Percentiles rank a stretch among this genome's conserved stretches.
phyloP scores from a whole-genome alignment of 2,797 vertebrate genomes.

The Coregonus sp. region DNA sequence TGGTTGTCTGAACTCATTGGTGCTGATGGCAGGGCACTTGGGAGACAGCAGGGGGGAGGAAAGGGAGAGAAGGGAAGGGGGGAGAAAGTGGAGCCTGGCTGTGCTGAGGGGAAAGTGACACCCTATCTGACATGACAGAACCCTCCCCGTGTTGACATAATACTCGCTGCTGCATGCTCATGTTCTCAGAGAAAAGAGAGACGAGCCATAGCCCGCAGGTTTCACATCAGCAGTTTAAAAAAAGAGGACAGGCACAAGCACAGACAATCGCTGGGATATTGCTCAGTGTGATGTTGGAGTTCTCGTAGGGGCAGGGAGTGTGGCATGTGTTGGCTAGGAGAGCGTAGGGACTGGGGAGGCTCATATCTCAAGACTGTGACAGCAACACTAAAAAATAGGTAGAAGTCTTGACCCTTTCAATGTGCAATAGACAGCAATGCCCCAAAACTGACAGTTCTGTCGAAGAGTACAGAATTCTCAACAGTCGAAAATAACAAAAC shows the following conservation, averaged over 20 bases:
- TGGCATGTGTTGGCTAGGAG: not conserved
- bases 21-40: not conserved
- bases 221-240: slow-evolving; percentile 31
- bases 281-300: not conserved
- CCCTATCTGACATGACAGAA: slow-evolving; percentile 28
- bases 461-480: not conserved
- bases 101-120: slow-evolving; percentile 32
- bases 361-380: not conserved
- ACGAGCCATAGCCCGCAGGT: slow-evolving; percentile 25
- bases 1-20: slow-evolving; percentile 11
- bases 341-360: not conserved
- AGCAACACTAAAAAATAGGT: not conserved
- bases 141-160: slow-evolving; percentile 35
- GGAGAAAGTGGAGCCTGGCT: slow-evolving; percentile 9
- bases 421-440: not conserved
- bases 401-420: not conserved
- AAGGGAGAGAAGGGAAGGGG: not conserved
- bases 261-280: not conserved
- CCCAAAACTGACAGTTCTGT: not conserved
- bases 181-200: slow-evolving; percentile 30
- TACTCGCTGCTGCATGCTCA: slow-evolving; percentile 25
- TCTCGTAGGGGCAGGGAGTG: not conserved
- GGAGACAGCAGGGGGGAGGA: not conserved
- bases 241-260: slow-evolving; percentile 1
- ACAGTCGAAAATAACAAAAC: not conserved